phyloP scores from a whole-genome alignment of 1,140 invertebrate genomes.

The Drosophila mayri region DNA sequence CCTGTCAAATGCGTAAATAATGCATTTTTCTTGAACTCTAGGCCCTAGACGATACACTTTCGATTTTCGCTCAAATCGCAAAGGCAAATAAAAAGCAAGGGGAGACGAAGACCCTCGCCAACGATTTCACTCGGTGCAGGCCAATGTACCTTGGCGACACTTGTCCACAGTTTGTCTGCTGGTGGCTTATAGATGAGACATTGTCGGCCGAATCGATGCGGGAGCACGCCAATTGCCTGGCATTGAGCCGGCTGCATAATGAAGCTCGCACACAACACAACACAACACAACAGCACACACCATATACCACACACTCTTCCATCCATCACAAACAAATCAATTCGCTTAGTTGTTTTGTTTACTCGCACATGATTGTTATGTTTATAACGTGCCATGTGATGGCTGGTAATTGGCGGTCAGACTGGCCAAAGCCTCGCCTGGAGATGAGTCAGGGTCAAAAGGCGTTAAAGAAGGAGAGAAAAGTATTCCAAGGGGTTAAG shows the following conservation, averaged over 20 bases:
- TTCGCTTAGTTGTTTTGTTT: conserved; percentile 48
- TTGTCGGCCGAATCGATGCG: conserved; percentile 20
- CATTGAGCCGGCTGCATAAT: conserved; percentile 71
- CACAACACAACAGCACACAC: conserved; percentile 21
- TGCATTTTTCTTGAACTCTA: conserved; percentile 38
- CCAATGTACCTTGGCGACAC: conserved; percentile 60
- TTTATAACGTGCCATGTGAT: conserved; percentile 56
- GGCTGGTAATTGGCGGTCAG: conserved; percentile 20
- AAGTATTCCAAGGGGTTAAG: background rate
- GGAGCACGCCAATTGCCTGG: conserved; percentile 55
- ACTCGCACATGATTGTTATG: conserved; percentile 39
- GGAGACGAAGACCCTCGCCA: conserved; percentile 30
- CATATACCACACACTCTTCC: conserved; percentile 37
- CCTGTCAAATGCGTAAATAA: conserved; percentile 37
- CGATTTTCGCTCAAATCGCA: conserved; percentile 67
- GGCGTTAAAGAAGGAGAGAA: too few species aligned
- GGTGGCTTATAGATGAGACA: conserved; percentile 16
- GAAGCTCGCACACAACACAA: conserved; percentile 38
- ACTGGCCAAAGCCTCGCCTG: conserved; percentile 3
- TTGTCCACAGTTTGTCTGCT: conserved; percentile 11
- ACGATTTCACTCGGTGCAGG: conserved; percentile 69
- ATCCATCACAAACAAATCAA: conserved; percentile 66
- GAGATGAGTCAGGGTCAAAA: conserved; percentile 34
- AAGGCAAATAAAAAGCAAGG: conserved; percentile 48
- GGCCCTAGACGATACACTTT: conserved; percentile 58